Conservation (phyloP, 2,797 vertebrate species). For the Rhinogobio ventralis region DNA sequence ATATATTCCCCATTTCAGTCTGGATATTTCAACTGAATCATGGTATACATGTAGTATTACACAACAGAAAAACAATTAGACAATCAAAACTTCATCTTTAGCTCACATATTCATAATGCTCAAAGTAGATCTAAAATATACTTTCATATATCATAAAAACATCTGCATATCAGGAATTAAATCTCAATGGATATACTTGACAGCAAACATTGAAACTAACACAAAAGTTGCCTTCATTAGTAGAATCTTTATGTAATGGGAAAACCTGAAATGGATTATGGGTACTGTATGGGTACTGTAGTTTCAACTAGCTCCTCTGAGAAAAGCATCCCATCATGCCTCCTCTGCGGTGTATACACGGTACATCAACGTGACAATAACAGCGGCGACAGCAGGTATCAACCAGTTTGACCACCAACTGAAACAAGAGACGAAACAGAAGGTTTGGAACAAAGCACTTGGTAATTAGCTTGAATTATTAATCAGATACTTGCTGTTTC, state of each 20-base stretch:
- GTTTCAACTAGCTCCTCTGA: not conserved
- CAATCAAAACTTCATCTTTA: slow-evolving; percentile 33
- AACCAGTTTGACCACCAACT: slow-evolving; percentile 90
- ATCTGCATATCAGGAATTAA: slow-evolving; percentile 19
- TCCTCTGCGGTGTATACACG: slow-evolving; percentile 78
- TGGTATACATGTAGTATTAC: slow-evolving; percentile 14
- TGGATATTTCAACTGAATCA: slow-evolving; percentile 13
- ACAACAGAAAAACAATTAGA: slow-evolving; percentile 36
- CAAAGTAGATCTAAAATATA: slow-evolving; percentile 22
- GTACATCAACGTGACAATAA: slow-evolving; percentile 85
- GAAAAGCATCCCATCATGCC: slow-evolving; percentile 68
- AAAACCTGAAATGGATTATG: slow-evolving; percentile 51
- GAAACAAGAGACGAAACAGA: slow-evolving; percentile 57
- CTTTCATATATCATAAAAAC: slow-evolving; percentile 1
- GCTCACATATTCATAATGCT: slow-evolving; percentile 27
- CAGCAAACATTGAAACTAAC: slow-evolving; percentile 35
- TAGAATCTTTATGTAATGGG: slow-evolving; percentile 42
- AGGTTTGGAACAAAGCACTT: slow-evolving; percentile 40
- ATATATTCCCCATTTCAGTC: not conserved
- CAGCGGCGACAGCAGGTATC: slow-evolving; percentile 82
- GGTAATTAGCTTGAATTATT: not conserved
- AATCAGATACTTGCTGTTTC: not conserved
- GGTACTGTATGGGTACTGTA: slow-evolving; percentile 31
- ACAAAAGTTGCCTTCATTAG: slow-evolving; percentile 58
- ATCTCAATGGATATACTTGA: slow-evolving; percentile 12